Percentiles rank a stretch among this genome's conserved stretches.
Evolutionary conservation across 2,888 invertebrate genomes (phyloP).

Genomic region (Trichogramma evanescens): DNA sequence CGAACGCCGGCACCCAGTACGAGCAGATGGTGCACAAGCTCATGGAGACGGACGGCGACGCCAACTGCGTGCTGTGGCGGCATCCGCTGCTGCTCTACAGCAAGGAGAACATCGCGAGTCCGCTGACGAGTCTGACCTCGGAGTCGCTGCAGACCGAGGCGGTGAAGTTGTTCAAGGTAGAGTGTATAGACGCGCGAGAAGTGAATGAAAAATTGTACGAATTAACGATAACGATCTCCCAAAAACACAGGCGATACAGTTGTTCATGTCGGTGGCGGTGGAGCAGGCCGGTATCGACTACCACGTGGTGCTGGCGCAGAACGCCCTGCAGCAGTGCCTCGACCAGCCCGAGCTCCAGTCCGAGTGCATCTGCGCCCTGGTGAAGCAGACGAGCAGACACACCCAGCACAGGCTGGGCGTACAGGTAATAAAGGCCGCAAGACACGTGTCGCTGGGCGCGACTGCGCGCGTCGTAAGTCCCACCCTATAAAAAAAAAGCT

Average conservation of each 20-base stretch:
- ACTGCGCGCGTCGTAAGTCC: conserved; percentile 49
- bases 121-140: conserved; percentile 83
- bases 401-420: conserved; percentile 69
- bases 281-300: conserved; percentile 95
- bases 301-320: conserved; percentile 94
- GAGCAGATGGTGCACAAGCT: conserved; percentile 92
- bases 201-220: neutral
- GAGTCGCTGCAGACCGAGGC: conserved; percentile 85
- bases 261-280: conserved; percentile 93
- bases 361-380: conserved; percentile 85
- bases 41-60: conserved; percentile 93
- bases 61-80: conserved; percentile 88
- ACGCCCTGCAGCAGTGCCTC: conserved; percentile 86
- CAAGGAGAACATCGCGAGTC: conserved; percentile 83
- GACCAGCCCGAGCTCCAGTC: conserved; percentile 85
- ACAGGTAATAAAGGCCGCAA: conserved; percentile 67
- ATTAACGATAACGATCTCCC: neutral
- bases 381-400: conserved; percentile 87
- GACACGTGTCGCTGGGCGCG: conserved; percentile 46
- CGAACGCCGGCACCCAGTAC: conserved; percentile 88
- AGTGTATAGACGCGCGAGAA: neutral
- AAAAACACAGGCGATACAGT: conserved; percentile 71
- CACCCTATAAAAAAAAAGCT: conserved; percentile 41
- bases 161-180: conserved; percentile 85
- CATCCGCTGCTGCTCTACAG: conserved; percentile 85